A percentile compares a stretch with the other conserved stretches of the same genome.
Evolutionary conservation across 2,888 invertebrate genomes (phyloP).

Genomic region (Apotomis betuletana): DNA sequence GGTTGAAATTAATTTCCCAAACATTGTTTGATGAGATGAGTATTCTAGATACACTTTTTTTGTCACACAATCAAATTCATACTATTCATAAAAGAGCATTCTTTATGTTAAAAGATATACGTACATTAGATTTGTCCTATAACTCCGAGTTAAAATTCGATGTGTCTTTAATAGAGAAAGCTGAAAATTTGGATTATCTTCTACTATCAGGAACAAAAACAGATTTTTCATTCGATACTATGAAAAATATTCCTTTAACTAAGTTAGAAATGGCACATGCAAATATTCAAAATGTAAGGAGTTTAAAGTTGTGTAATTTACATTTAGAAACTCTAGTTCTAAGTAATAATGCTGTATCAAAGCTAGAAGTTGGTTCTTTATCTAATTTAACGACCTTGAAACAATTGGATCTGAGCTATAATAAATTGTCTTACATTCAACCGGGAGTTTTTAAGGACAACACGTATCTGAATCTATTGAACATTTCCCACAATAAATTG

Average conservation of each 20-base stretch:
- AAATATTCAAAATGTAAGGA: constrained; percentile 52
- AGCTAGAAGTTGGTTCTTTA: constrained; percentile 55
- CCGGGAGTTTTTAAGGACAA: constrained; percentile 65
- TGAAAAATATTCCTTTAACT: constrained; percentile 47
- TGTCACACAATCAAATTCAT: constrained; percentile 49
- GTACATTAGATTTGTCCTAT: constrained; percentile 61
- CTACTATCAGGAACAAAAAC: constrained; percentile 56
- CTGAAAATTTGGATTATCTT: constrained; percentile 51
- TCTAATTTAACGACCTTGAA: constrained; percentile 51
- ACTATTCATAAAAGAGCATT: constrained; percentile 49
- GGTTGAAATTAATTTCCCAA: constrained; percentile 52
- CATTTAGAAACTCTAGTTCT: constrained; percentile 53
- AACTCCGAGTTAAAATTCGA: constrained; percentile 57
- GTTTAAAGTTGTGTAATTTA: constrained; percentile 52
- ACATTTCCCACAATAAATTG: constrained; percentile 66
- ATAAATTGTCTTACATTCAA: constrained; percentile 62
- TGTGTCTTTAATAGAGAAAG: constrained; percentile 46
- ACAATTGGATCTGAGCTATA: constrained; percentile 63
- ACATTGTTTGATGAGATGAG: constrained; percentile 51
- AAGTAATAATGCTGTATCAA: constrained; percentile 56
- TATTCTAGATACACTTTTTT: constrained; percentile 50
- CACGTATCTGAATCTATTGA: constrained; percentile 52
- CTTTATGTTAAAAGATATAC: constrained; percentile 51
- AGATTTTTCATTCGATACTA: constrained; percentile 50
- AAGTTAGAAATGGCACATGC: constrained; percentile 55